Conservation (phyloP, 2,888 invertebrate genomes). For the Tenodera sinensis region DNA sequence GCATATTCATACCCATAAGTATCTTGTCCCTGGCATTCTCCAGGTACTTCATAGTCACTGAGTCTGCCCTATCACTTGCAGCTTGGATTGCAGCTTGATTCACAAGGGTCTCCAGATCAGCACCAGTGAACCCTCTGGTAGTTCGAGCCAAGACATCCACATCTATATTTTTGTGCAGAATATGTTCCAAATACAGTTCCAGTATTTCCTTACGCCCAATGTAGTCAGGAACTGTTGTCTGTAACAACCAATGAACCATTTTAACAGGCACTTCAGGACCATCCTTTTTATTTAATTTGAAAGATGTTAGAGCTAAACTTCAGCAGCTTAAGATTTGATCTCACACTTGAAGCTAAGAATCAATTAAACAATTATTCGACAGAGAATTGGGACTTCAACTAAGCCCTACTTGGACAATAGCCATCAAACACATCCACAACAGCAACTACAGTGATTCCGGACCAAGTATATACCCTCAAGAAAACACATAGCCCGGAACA, state of each 20-base stretch:
- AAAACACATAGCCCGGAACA: too few relatives aligned
- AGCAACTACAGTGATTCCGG: too few relatives aligned
- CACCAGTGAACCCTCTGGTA: slow-evolving; percentile 97
- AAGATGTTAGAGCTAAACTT: too few relatives aligned
- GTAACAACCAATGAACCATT: neutral
- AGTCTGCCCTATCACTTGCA: slow-evolving; percentile 85
- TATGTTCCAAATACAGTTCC: slow-evolving; percentile 69
- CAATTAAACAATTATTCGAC: too few relatives aligned
- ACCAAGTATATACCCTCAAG: too few relatives aligned
- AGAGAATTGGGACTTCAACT: too few relatives aligned
- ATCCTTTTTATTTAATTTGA: too few relatives aligned
- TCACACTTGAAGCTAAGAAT: too few relatives aligned
- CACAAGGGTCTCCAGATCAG: slow-evolving; percentile 96
- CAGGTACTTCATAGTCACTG: slow-evolving; percentile 88
- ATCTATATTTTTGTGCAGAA: slow-evolving; percentile 72
- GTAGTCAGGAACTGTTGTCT: slow-evolving; percentile 82
- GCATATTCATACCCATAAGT: slow-evolving; percentile 74
- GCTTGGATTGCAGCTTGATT: slow-evolving; percentile 79
- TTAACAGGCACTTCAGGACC: too few relatives aligned
- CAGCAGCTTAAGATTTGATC: too few relatives aligned
- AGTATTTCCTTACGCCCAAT: slow-evolving; percentile 93
- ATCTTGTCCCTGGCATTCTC: slow-evolving; percentile 95
- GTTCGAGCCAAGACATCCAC: slow-evolving; percentile 79
- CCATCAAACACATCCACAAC: too few relatives aligned
- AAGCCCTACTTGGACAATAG: too few relatives aligned